These are phyloP conservation scores for Drosophila pseudotalamancana DNA, from an alignment of 2,888 invertebrate genomes.

Conservation along the genomic window DNA sequence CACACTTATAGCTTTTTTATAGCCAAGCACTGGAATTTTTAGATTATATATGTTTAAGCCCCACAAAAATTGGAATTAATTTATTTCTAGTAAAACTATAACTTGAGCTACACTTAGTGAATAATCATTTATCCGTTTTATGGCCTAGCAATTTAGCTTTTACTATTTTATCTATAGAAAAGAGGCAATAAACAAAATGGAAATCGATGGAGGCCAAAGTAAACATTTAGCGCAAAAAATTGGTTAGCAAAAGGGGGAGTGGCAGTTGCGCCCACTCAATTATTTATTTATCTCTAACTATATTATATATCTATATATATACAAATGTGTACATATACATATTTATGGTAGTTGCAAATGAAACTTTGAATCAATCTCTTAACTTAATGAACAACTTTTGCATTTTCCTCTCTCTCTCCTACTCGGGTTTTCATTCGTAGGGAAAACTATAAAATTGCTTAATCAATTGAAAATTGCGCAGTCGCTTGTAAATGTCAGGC, in stretches of 20 bases:
- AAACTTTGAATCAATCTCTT: constrained; percentile 30
- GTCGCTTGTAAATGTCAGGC: constrained; percentile 66
- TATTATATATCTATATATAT: background rate
- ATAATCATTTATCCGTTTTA: no score
- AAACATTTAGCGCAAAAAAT: no score
- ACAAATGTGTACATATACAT: background rate
- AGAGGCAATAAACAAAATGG: constrained; percentile 18
- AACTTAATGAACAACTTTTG: constrained; percentile 11
- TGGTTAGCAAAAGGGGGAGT: no score
- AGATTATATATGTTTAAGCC: no score
- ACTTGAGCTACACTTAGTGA: no score
- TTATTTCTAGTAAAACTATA: no score
- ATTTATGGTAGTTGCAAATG: background rate
- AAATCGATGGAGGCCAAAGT: no score
- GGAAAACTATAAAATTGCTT: constrained; percentile 64
- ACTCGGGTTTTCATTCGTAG: background rate
- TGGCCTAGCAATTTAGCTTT: background rate
- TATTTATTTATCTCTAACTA: background rate
- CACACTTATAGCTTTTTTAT: no score
- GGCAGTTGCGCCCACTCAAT: no score
- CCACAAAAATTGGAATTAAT: no score
- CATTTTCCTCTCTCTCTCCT: constrained; percentile 8
- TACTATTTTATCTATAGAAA: background rate
- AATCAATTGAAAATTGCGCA: constrained; percentile 75
- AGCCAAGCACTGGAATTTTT: no score